phyloP scores from a whole-genome alignment of 2,888 invertebrate species.

The Leucophora obtusa region DNA sequence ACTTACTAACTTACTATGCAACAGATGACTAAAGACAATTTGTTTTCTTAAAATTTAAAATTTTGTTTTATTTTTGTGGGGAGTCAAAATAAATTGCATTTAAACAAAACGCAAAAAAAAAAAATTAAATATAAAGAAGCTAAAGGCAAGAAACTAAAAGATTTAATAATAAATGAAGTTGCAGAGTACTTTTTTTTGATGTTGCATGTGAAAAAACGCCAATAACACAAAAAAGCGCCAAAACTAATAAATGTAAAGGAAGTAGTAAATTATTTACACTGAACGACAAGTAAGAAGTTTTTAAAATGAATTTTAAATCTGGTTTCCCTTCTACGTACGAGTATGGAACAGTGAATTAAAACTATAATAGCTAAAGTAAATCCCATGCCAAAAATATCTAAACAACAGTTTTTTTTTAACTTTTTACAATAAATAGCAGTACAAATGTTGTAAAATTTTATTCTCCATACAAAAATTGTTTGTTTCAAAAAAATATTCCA shows the following conservation, averaged over 20 bases:
- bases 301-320: too few relatives aligned
- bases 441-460: too few relatives aligned
- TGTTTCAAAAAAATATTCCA: too few relatives aligned
- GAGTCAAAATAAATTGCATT: slow-evolving; percentile 57
- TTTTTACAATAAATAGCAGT: too few relatives aligned
- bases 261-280: slow-evolving; percentile 37
- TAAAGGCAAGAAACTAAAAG: slow-evolving; percentile 53
- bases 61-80: slow-evolving; percentile 16
- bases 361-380: too few relatives aligned
- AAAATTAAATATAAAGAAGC: slow-evolving; percentile 31
- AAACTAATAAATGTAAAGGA: slow-evolving; percentile 37
- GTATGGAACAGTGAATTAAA: too few relatives aligned
- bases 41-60: slow-evolving; percentile 7
- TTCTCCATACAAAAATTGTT: too few relatives aligned
- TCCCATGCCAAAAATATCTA: too few relatives aligned
- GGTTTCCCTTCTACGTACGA: too few relatives aligned
- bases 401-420: too few relatives aligned
- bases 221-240: slow-evolving; percentile 22
- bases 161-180: slow-evolving; percentile 42
- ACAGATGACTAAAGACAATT: slow-evolving; percentile 35
- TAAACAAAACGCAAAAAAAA: slow-evolving; percentile 31
- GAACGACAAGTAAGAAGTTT: background rate
- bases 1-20: slow-evolving; percentile 15
- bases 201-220: slow-evolving; percentile 25
- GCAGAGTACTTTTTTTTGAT: background rate